phyloP scores from a whole-genome alignment of 2,113 vertebrate species.

The Vulpes lagopus region DNA sequence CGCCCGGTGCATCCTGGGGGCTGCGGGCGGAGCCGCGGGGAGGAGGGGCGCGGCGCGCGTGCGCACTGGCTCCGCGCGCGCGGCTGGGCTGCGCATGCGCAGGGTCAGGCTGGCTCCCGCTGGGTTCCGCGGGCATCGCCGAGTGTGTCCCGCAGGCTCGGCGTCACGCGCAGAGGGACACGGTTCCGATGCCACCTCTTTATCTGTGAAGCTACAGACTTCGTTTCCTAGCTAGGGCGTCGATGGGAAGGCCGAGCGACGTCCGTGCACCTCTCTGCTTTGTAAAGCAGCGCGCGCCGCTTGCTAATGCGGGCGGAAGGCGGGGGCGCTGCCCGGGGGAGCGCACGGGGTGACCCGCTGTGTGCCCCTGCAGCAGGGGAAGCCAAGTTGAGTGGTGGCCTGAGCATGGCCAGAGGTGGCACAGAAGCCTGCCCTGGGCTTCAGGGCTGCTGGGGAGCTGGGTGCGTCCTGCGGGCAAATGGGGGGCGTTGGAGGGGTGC shows the following conservation, averaged over 20 bases:
- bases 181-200: not conserved
- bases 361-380: not conserved
- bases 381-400: not conserved
- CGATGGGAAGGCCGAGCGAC: too few species aligned
- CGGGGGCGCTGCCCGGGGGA: too few species aligned
- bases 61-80: not conserved
- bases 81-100: fast-evolving
- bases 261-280: not conserved
- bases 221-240: not conserved
- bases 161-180: fast-evolving
- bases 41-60: fast-evolving
- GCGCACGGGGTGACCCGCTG: not conserved
- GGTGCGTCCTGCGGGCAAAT: not conserved
- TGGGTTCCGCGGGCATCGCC: too few species aligned
- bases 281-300: not conserved
- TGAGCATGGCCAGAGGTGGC: not conserved
- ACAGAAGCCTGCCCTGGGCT: not conserved
- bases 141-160: fast-evolving
- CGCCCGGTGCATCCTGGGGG: conserved; percentile 58
- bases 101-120: fast-evolving
- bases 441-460: not conserved
- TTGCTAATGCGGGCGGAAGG: not conserved
- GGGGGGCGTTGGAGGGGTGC: too few species aligned
- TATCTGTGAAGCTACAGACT: not conserved
- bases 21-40: not conserved